Conservation (phyloP, 2,888 invertebrate species). For the Drosophila niveifrons region DNA sequence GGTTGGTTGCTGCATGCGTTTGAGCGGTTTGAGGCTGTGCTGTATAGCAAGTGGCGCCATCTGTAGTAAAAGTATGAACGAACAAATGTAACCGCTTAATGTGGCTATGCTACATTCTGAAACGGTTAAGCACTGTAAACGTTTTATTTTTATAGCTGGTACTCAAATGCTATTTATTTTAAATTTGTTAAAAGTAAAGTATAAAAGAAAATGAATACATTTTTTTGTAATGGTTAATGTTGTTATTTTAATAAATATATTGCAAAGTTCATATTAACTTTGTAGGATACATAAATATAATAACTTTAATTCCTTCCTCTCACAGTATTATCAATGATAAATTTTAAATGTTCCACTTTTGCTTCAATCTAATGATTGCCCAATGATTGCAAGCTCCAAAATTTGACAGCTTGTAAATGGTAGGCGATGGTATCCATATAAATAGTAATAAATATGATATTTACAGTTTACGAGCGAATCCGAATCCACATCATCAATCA, state of each 20-base stretch:
- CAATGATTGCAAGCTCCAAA: not conserved
- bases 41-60: conserved; percentile 32
- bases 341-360: no score
- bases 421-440: not conserved
- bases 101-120: not conserved
- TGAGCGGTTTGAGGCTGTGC: not conserved
- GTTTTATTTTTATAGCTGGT: not conserved
- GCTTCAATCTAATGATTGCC: not conserved
- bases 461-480: conserved; percentile 11
- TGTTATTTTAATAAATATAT: no score
- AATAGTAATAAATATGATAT: conserved; percentile 25
- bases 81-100: not conserved
- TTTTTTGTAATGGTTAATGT: no score
- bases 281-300: no score
- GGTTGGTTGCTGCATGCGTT: not conserved
- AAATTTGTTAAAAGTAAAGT: no score
- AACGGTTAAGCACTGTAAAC: not conserved
- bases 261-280: no score
- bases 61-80: not conserved
- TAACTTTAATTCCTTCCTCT: no score
- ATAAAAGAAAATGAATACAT: no score
- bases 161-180: no score
- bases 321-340: no score
- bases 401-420: not conserved
- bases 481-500: conserved; percentile 49